Evolutionary conservation across 2,113 vertebrate species (phyloP), one percentile per base, ranked within the genome.

Genomic region (Verasper variegatus): DNA sequence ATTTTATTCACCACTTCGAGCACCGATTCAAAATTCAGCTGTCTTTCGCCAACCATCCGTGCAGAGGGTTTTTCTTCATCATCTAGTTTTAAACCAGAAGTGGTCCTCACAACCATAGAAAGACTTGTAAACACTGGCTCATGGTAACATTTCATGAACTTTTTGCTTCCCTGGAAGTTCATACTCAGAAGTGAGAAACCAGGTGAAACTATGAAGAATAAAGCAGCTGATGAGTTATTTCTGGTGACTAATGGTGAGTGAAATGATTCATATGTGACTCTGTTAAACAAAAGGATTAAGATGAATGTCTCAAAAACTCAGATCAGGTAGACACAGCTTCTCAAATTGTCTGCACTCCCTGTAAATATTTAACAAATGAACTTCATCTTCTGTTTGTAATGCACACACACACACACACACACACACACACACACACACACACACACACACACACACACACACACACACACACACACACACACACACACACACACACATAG

Each of bases 301-400:
- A 45, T 45, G 20, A 17, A 51, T 51, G 49, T 20, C 18, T 51
- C 17, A 51, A 7, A 51, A 51, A 51, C 49, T 20, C 15, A 7
- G 18, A 51, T 60, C 54, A 31, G 31, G 31, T 35, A 20, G 31
- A 24, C 12, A 21, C 58, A 31, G 35, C 10, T 57, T 5, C 52
- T 49, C 1, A 57, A 49, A 27, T 47, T 12, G 9, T n/a, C 58
- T 57, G 17, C 15, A 70, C 13, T 26, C 0, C 17, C 69, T 78
- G 86, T 90, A 40, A 91, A 92, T 91, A 54, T 88, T 90, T 92
- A 89, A 89, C 92, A 63, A 63, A 67, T 63, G 6, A 64, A 66
- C 65, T 64, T 18, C 55, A 57, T 63, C 73, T 84, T 89, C n/a
- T 86, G 79, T 89, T 89, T 87, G 87, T 64, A 65, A 71, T 76